Evolutionary conservation across 1,140 invertebrate species (phyloP).

Genomic region (Drosophila aff.): DNA sequence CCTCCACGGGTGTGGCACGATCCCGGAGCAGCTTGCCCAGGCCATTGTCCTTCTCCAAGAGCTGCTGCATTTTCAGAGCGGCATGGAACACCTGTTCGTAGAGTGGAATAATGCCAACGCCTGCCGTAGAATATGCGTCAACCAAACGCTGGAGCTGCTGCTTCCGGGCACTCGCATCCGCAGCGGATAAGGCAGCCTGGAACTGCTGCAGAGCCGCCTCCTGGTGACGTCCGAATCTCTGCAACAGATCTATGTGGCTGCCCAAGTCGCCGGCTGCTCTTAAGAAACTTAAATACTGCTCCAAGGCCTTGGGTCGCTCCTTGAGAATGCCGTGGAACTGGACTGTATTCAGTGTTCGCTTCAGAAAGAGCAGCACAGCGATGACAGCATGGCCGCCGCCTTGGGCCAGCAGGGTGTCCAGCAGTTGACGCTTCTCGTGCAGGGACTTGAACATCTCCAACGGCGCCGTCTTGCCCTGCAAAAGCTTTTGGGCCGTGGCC

Average conservation of each 20-base stretch:
- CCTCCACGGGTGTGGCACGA: constrained; percentile 67
- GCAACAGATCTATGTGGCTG: constrained; percentile 86
- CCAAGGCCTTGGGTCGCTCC: constrained; percentile 86
- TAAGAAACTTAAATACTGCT: constrained; percentile 87
- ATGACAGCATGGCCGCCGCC: constrained; percentile 88
- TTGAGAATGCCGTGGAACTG: constrained; percentile 86
- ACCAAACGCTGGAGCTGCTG: constrained; percentile 65
- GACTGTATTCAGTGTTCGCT: constrained; percentile 86
- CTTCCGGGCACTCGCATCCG: constrained; percentile 42
- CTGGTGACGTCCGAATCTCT: constrained; percentile 86
- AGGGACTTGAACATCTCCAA: constrained; percentile 86
- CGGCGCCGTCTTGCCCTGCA: constrained; percentile 85
- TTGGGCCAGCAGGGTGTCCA: constrained; percentile 86
- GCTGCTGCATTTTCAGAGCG: constrained; percentile 62
- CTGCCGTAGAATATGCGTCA: constrained; percentile 64
- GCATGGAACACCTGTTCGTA: constrained; percentile 74
- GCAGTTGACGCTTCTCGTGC: constrained; percentile 86
- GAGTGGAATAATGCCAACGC: constrained; percentile 62
- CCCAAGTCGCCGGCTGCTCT: constrained; percentile 85
- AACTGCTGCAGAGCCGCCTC: constrained; percentile 87
- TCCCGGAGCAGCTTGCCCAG: constrained; percentile 29
- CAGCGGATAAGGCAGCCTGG: constrained; percentile 80
- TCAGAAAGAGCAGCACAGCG: constrained; percentile 87
- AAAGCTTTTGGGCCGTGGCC: constrained; percentile 85
- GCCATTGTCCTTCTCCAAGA: constrained; percentile 60